A percentile compares a stretch with the other conserved stretches of the same genome.
Conservation (phyloP, 2,888 invertebrate species). For the Thera britannica region DNA sequence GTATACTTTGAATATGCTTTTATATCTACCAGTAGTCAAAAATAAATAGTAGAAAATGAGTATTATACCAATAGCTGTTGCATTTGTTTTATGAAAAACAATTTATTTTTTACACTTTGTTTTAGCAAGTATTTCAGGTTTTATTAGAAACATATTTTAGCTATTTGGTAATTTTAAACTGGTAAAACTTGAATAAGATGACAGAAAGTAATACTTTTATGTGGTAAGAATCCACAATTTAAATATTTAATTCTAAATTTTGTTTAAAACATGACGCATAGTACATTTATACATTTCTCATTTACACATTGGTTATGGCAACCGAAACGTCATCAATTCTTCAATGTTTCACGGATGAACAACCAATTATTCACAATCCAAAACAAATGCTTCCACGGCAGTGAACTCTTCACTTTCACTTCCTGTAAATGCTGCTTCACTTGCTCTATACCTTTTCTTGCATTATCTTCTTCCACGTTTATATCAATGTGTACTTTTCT, state of each 20-base stretch:
- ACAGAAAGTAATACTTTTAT: slow-evolving; percentile 12
- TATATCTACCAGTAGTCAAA: slow-evolving; percentile 70
- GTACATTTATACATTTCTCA: slow-evolving; percentile 52
- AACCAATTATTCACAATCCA: slow-evolving; percentile 34
- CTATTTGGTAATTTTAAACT: slow-evolving; percentile 37
- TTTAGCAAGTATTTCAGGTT: slow-evolving; percentile 41
- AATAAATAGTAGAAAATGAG: slow-evolving; percentile 68
- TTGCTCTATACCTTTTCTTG: slow-evolving; percentile 55
- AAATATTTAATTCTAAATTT: slow-evolving; percentile 44
- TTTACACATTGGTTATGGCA: slow-evolving; percentile 53
- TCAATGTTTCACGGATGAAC: slow-evolving; percentile 36
- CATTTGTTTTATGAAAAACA: slow-evolving; percentile 53
- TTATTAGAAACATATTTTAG: slow-evolving; percentile 38
- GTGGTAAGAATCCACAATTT: slow-evolving; percentile 32
- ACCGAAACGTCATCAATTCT: slow-evolving; percentile 32
- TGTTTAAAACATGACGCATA: slow-evolving; percentile 47
- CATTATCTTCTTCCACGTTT: slow-evolving; percentile 47
- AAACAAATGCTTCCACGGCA: slow-evolving; percentile 64
- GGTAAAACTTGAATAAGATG: slow-evolving; percentile 22
- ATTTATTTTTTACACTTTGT: slow-evolving; percentile 45
- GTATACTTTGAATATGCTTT: slow-evolving; percentile 80
- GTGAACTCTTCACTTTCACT: slow-evolving; percentile 65
- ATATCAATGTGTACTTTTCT: slow-evolving; percentile 47
- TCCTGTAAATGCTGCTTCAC: slow-evolving; percentile 65
- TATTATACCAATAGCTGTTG: slow-evolving; percentile 64